These are phyloP conservation scores for Harlomillsia oculata DNA, from an alignment of 1,140 invertebrate genomes.

Conservation along the genomic window DNA sequence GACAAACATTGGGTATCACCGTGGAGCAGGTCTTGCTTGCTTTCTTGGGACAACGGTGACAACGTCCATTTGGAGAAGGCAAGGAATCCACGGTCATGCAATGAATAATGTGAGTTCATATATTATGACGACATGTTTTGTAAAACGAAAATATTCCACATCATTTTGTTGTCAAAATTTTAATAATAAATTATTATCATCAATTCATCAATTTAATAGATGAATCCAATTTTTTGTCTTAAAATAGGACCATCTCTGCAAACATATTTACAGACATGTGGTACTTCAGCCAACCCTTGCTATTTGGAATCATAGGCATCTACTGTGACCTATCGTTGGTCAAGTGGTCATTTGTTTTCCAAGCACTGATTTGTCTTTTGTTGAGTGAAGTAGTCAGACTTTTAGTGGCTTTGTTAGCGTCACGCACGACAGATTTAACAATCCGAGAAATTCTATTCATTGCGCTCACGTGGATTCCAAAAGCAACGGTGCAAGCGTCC, in stretches of 20 bases:
- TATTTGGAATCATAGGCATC: slow-evolving; percentile 31
- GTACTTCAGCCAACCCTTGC: slow-evolving; percentile 28
- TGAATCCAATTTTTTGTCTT: no score
- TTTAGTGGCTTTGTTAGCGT: no score
- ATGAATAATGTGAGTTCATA: slow-evolving; percentile 27
- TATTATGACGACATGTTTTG: no score
- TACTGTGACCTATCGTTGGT: slow-evolving; percentile 19
- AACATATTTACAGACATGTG: slow-evolving; percentile 16
- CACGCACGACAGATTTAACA: slow-evolving; percentile 21
- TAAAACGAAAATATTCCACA: no score
- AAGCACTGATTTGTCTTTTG: no score
- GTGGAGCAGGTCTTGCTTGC: slow-evolving; percentile 18
- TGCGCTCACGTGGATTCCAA: slow-evolving; percentile 25
- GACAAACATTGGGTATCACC: slow-evolving; percentile 25
- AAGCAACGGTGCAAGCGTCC: slow-evolving; percentile 34
- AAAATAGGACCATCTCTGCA: slow-evolving; percentile 8
- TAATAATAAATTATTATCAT: no score
- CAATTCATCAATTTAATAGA: no score
- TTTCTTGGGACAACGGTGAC: slow-evolving; percentile 20
- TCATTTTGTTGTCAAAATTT: no score
- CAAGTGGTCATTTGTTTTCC: slow-evolving; percentile 24
- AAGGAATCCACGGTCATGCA: slow-evolving; percentile 14
- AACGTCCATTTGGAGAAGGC: slow-evolving; percentile 16
- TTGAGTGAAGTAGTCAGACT: no score
- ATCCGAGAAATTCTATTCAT: slow-evolving; percentile 23